Conservation (phyloP, 2,797 vertebrate species). For the Columba guinea region DNA sequence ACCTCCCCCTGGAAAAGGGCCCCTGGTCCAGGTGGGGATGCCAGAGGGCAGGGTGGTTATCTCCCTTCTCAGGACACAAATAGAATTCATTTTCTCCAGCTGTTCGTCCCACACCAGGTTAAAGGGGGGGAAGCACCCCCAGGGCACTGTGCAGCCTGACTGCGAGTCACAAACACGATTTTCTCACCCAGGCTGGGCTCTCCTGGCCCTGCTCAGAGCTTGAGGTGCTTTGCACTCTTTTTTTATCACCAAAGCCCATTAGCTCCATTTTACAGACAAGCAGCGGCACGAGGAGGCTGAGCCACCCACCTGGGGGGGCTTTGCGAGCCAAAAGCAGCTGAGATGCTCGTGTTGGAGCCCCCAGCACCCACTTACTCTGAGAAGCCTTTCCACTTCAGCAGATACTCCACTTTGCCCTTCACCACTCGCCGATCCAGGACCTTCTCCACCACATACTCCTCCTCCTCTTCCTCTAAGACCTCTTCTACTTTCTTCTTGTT, state of each 20-base stretch:
- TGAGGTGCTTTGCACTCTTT: accelerated
- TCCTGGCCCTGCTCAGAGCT: accelerated
- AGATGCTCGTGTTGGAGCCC: accelerated
- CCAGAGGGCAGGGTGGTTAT: not conserved
- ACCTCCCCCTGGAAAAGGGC: not conserved
- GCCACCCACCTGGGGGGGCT: not conserved
- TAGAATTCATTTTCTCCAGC: accelerated
- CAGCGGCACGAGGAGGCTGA: not conserved
- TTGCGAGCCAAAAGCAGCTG: not conserved
- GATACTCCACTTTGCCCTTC: conserved; percentile 94
- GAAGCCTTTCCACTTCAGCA: conserved; percentile 99
- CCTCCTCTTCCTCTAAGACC: conserved; percentile 92
- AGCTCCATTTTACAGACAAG: not conserved
- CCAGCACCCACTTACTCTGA: conserved; percentile 84
- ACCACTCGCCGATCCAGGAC: conserved; percentile 94
- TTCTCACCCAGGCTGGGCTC: not conserved
- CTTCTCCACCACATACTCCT: conserved; percentile 97
- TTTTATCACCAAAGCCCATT: accelerated
- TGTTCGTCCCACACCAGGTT: not conserved
- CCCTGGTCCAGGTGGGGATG: not conserved
- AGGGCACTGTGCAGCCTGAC: not conserved
- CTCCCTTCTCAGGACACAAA: not conserved
- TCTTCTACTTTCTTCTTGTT: conserved; percentile 97
- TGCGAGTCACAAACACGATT: not conserved
- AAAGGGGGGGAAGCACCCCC: not conserved